Evolutionary conservation across 2,888 invertebrate species (phyloP).

Genomic region (Drosophila lacicola): DNA sequence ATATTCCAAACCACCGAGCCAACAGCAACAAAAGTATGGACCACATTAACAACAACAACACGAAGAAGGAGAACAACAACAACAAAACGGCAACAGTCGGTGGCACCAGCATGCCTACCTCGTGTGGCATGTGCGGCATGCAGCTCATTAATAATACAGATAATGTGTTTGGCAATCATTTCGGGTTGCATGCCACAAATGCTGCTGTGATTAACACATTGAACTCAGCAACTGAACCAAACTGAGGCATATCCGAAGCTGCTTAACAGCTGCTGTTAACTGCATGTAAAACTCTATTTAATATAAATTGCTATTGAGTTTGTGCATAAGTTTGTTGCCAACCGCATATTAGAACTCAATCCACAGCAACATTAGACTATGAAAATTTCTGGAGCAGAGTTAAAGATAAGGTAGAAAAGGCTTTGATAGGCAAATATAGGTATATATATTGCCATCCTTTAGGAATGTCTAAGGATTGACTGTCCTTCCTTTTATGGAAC

Average conservation of each 20-base stretch:
- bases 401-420: background rate
- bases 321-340: background rate
- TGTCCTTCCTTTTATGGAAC: no score
- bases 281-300: background rate
- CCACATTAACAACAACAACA: slow-evolving; percentile 18
- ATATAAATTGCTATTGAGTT: background rate
- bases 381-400: background rate
- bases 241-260: background rate
- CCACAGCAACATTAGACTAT: no score
- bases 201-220: slow-evolving; percentile 72
- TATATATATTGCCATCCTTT: no score
- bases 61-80: slow-evolving; percentile 7
- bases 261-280: slow-evolving; percentile 25
- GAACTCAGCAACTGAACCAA: slow-evolving; percentile 32
- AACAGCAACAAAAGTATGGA: background rate
- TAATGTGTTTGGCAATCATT: slow-evolving; percentile 77
- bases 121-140: slow-evolving; percentile 61
- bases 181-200: slow-evolving; percentile 66
- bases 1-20: slow-evolving; percentile 34
- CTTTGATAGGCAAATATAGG: no score
- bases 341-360: no score
- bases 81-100: slow-evolving; percentile 5
- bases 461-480: no score
- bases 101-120: slow-evolving; percentile 22
- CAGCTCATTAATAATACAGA: slow-evolving; percentile 77